Evolutionary conservation across 2,888 invertebrate genomes (phyloP).

Genomic region (Baccha elongata): DNA sequence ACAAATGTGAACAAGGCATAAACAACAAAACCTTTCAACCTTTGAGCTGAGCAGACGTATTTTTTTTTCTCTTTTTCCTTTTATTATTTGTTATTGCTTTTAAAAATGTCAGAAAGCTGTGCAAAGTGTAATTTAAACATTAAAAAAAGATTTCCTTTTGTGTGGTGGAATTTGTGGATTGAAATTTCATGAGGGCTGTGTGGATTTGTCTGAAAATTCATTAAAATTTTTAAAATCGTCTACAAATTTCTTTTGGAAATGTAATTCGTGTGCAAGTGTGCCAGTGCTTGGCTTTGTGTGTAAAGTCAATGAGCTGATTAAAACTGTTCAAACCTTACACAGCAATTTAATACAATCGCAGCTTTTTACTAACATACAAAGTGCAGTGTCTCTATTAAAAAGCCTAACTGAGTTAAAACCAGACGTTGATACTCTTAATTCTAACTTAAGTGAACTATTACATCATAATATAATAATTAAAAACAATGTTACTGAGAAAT

Average conservation of each 20-base stretch:
- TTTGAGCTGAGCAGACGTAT: slow-evolving; percentile 1
- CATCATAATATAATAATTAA: neutral
- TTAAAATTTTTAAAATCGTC: slow-evolving; percentile 17
- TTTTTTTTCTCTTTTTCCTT: neutral
- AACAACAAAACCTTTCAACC: too few species aligned
- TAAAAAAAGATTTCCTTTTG: neutral
- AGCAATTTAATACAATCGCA: slow-evolving; percentile 7
- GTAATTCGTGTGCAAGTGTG: slow-evolving; percentile 41
- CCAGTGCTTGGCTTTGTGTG: slow-evolving; percentile 38
- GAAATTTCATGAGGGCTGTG: neutral
- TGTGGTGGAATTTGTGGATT: slow-evolving; percentile 2
- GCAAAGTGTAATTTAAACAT: neutral
- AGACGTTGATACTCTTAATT: neutral
- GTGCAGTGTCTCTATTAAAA: neutral
- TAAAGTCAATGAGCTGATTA: slow-evolving; percentile 25
- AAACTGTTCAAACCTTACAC: slow-evolving; percentile 31
- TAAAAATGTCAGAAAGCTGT: neutral
- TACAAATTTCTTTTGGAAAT: slow-evolving; percentile 25
- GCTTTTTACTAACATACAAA: neutral
- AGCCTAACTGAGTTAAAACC: neutral
- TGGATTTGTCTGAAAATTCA: neutral
- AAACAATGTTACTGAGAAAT: neutral
- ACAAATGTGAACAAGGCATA: too few species aligned
- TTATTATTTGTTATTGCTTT: neutral
- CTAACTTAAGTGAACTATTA: neutral